These are phyloP conservation scores for Proisotoma minuta DNA, from an alignment of 2,888 invertebrate genomes.

Conservation along the genomic window DNA sequence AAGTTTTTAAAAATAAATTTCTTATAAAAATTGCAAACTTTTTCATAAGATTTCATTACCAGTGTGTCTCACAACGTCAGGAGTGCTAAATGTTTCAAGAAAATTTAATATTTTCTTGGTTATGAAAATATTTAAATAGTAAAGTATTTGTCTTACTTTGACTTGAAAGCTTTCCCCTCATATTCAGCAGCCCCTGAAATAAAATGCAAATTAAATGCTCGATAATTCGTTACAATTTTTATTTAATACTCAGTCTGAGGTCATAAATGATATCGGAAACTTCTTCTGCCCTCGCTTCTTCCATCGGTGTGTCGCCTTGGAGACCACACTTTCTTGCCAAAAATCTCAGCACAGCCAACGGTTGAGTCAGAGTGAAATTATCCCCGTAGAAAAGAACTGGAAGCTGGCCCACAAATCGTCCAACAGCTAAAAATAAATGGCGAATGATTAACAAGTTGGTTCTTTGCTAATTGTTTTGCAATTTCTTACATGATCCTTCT, in stretches of 20 bases:
- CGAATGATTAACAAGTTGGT: too few species aligned
- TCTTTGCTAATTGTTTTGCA: too few species aligned
- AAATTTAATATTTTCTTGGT: too few species aligned
- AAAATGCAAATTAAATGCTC: too few species aligned
- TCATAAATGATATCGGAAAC: slow-evolving; percentile 24
- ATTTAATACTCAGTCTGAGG: slow-evolving; percentile 12
- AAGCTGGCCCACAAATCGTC: background rate
- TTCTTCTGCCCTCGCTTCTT: slow-evolving; percentile 14
- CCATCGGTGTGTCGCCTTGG: background rate
- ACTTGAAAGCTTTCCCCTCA: background rate
- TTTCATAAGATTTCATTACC: too few species aligned
- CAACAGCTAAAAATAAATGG: slow-evolving; percentile 4
- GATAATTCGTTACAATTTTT: background rate
- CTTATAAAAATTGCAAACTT: too few species aligned
- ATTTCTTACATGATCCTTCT: too few species aligned
- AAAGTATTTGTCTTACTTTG: slow-evolving; percentile 23
- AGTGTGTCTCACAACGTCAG: slow-evolving; percentile 18
- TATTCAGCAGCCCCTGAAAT: slow-evolving; percentile 4
- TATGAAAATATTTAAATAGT: too few species aligned
- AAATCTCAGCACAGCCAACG: background rate
- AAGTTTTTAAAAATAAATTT: background rate
- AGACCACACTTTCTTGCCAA: background rate
- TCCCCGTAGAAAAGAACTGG: background rate
- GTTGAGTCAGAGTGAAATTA: background rate
- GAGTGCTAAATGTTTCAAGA: slow-evolving; percentile 13